Percentiles rank a stretch among this genome's conserved stretches.
Conservation (phyloP, 1,140 invertebrate species). For the Drosophila persimilis region DNA sequence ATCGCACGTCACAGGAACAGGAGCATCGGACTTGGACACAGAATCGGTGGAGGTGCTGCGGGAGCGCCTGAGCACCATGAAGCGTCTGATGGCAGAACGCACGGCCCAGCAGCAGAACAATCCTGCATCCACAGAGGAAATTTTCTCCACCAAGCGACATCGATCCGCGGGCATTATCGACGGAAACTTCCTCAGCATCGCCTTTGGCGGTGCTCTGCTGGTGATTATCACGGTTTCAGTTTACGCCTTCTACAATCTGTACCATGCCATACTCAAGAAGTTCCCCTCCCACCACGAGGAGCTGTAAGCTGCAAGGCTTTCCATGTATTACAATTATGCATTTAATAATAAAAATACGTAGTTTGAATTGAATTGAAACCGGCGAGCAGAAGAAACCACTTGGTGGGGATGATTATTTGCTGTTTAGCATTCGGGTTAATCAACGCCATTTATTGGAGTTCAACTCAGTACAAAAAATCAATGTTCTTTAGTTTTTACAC, state of each 20-base stretch:
- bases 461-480: slow-evolving; percentile 62
- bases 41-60: slow-evolving; percentile 91
- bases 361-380: slow-evolving; percentile 45
- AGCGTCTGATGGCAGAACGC: slow-evolving; percentile 89
- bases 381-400: slow-evolving; percentile 26
- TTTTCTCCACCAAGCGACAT: slow-evolving; percentile 83
- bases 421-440: slow-evolving; percentile 72
- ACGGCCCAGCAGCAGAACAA: slow-evolving; percentile 84
- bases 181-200: slow-evolving; percentile 90
- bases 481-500: slow-evolving; percentile 34
- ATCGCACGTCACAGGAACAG: slow-evolving; percentile 39
- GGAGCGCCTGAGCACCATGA: slow-evolving; percentile 90
- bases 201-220: slow-evolving; percentile 89
- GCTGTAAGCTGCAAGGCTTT: slow-evolving; percentile 42
- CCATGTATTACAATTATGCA: slow-evolving; percentile 45
- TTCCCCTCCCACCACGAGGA: slow-evolving; percentile 90
- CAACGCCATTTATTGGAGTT: slow-evolving; percentile 70
- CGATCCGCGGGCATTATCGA: slow-evolving; percentile 88
- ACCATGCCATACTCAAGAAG: slow-evolving; percentile 91
- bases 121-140: slow-evolving; percentile 83
- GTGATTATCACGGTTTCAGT: slow-evolving; percentile 91
- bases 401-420: slow-evolving; percentile 24
- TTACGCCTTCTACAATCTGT: slow-evolving; percentile 93
- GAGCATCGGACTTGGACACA: slow-evolving; percentile 84
- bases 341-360: slow-evolving; percentile 58